Conservation (phyloP, 2,797 vertebrate genomes). For the Nasua narica region DNA sequence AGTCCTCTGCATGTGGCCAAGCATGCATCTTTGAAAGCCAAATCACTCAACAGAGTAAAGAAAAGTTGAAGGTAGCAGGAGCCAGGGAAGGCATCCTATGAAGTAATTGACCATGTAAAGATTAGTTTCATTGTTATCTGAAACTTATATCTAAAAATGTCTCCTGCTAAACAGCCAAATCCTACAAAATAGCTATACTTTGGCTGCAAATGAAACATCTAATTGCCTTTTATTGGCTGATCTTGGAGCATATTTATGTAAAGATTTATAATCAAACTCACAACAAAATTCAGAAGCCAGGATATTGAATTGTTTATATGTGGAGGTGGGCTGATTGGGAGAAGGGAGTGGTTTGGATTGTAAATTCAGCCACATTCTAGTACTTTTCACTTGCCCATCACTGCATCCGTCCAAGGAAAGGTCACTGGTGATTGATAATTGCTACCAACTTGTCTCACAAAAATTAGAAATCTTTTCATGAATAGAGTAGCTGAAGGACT, state of each 20-base stretch:
- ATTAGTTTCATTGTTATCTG: slow-evolving; percentile 17
- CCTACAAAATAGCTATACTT: not conserved
- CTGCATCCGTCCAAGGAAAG: not conserved
- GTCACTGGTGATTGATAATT: slow-evolving; percentile 46
- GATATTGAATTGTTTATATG: not conserved
- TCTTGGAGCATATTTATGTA: not conserved
- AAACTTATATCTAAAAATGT: slow-evolving; percentile 26
- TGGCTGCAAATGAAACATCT: slow-evolving; percentile 3
- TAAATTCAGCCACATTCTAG: not conserved
- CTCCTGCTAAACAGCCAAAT: not conserved
- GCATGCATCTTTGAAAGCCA: not conserved
- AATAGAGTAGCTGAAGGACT: not conserved
- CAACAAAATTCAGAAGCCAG: not conserved
- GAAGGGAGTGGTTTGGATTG: not conserved
- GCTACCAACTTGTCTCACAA: not conserved
- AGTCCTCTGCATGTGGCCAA: not conserved
- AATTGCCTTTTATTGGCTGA: slow-evolving; percentile 35
- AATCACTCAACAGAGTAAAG: not conserved
- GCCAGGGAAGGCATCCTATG: not conserved
- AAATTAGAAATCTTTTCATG: slow-evolving; percentile 44
- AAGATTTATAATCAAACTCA: slow-evolving; percentile 34
- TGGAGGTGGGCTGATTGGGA: rapidly evolving
- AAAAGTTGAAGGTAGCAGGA: not conserved
- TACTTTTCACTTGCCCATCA: not conserved
- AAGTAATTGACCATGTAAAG: not conserved